Evolutionary conservation across 1,140 invertebrate species (phyloP).

Genomic region (Bombus soroeensis): DNA sequence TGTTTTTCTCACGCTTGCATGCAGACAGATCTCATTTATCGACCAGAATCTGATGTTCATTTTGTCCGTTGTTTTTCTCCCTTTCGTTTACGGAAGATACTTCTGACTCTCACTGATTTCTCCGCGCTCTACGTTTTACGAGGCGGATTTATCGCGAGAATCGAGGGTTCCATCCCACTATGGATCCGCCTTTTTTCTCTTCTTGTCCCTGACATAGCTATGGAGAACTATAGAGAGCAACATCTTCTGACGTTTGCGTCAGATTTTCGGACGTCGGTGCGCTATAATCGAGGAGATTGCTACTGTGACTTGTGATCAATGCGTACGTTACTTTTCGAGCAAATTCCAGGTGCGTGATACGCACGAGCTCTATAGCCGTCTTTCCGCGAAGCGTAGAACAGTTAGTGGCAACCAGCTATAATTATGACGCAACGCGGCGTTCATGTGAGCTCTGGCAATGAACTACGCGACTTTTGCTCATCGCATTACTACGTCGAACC

Average conservation of each 20-base stretch:
- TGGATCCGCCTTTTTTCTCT: background rate
- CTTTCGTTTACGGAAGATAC: slow-evolving; percentile 18
- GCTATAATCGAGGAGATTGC: too few species aligned
- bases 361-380: background rate
- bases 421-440: background rate
- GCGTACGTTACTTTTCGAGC: background rate
- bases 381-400: background rate
- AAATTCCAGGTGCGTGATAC: background rate
- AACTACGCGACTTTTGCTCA: background rate
- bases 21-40: background rate
- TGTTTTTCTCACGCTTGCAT: background rate
- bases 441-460: background rate
- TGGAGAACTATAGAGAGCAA: background rate
- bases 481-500: background rate
- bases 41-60: background rate
- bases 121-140: background rate
- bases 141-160: slow-evolving; percentile 4
- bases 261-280: background rate
- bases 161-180: background rate
- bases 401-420: background rate
- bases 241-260: slow-evolving; percentile 9
- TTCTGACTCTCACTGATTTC: background rate
- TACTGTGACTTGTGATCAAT: too few species aligned
- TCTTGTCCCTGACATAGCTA: background rate
- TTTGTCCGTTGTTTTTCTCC: background rate